Evolutionary conservation across 2,113 vertebrate genomes (phyloP).

Genomic region (Helogale parvula): DNA sequence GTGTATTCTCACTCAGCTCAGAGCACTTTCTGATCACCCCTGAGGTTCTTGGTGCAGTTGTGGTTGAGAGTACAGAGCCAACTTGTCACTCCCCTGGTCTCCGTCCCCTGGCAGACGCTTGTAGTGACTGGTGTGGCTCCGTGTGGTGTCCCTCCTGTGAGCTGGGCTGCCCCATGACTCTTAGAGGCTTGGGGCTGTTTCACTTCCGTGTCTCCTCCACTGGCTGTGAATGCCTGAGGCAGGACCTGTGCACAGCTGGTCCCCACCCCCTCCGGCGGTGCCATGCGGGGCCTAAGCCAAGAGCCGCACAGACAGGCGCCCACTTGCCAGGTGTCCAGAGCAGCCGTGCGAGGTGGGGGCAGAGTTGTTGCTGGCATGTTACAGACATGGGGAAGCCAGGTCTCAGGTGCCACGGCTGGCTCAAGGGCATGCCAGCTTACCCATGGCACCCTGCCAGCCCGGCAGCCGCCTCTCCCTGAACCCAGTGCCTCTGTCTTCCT

Average conservation of each 20-base stretch:
- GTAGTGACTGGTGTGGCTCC: background rate
- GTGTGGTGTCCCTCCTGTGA: background rate
- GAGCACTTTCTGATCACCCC: background rate
- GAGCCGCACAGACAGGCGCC: no score
- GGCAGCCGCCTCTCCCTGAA: background rate
- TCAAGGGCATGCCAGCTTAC: no score
- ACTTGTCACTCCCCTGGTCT: background rate
- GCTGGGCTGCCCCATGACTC: background rate
- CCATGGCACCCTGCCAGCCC: fast-evolving
- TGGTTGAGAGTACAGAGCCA: background rate
- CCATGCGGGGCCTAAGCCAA: background rate
- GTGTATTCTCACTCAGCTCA: background rate
- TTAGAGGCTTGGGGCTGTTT: background rate
- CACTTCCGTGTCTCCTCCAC: background rate
- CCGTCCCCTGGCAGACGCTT: background rate
- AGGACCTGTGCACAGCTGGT: no score
- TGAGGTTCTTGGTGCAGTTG: background rate
- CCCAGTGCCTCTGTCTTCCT: background rate
- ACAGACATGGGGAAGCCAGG: no score
- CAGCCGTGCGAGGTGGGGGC: background rate
- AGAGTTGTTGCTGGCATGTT: background rate
- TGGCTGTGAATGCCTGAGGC: background rate
- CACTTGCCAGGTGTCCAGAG: background rate
- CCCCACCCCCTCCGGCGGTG: background rate
- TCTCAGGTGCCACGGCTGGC: background rate